Percentiles rank a stretch among this genome's conserved stretches.
phyloP scores from a whole-genome alignment of 2,113 vertebrate species.

The Hucho hucho region DNA sequence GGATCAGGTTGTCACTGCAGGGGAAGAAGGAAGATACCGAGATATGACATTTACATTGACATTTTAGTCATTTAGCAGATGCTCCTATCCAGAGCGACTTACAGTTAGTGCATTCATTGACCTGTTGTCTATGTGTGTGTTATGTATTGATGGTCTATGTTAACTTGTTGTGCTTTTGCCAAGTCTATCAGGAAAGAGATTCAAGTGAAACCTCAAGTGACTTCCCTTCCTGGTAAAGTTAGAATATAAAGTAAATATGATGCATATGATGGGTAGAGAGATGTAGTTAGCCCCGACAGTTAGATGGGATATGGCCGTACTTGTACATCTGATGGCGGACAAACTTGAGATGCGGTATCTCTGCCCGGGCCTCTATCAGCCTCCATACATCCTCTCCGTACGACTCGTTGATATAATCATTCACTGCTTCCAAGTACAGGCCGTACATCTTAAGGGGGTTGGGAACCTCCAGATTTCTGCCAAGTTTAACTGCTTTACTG shows the following conservation, averaged over 20 bases:
- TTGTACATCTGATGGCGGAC: conserved; percentile 77
- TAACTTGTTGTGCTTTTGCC: no score
- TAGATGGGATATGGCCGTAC: conserved; percentile 39
- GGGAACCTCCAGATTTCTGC: conserved; percentile 49
- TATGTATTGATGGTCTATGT: background rate
- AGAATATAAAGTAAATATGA: background rate
- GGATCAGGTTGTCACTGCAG: conserved; percentile 72
- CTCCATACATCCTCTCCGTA: conserved; percentile 76
- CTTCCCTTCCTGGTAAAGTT: no score
- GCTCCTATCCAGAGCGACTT: background rate
- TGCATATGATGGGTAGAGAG: background rate
- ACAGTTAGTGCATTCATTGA: background rate
- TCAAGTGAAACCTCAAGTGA: no score
- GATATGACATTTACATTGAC: background rate
- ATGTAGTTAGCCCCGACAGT: background rate
- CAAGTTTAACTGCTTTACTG: conserved; percentile 47
- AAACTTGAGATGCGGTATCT: conserved; percentile 76
- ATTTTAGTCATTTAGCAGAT: background rate
- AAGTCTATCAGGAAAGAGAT: no score
- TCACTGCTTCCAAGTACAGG: conserved; percentile 75
- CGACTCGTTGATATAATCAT: conserved; percentile 75
- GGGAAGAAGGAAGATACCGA: background rate
- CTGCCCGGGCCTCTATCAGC: conserved; percentile 73
- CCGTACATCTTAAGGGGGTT: conserved; percentile 73
- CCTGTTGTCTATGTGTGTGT: background rate